Conservation (phyloP, 2,113 vertebrate genomes). For the Sturnira hondurensis region DNA sequence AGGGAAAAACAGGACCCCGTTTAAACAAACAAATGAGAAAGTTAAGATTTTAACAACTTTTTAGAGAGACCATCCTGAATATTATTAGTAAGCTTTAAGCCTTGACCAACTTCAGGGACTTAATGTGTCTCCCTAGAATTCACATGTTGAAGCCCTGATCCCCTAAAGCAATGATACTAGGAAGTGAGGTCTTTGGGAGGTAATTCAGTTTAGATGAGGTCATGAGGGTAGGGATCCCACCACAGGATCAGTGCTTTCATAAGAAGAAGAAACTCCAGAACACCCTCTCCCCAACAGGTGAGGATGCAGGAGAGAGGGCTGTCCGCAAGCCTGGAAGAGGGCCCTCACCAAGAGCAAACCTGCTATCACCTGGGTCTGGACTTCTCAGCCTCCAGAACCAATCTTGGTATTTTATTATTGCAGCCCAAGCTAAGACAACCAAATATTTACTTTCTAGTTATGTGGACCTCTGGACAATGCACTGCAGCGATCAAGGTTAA, state of each 20-base stretch:
- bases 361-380: background rate
- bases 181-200: background rate
- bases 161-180: background rate
- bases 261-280: background rate
- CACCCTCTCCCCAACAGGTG: background rate
- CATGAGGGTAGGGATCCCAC: background rate
- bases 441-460: conserved; percentile 3
- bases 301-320: background rate
- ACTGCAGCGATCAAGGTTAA: background rate
- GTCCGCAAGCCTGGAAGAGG: background rate
- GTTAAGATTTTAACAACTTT: conserved; percentile 24
- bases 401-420: background rate
- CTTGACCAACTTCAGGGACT: background rate
- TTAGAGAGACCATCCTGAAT: conserved; percentile 5
- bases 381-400: background rate
- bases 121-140: background rate
- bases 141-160: background rate
- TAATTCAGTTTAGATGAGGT: background rate
- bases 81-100: conserved; percentile 40
- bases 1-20: background rate
- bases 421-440: background rate
- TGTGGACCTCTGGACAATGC: background rate
- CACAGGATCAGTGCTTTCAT: background rate
- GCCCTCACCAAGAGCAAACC: background rate
- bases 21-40: conserved; percentile 34